Evolutionary conservation across 2,113 vertebrate genomes (phyloP).

Genomic region (Columbina picui): DNA sequence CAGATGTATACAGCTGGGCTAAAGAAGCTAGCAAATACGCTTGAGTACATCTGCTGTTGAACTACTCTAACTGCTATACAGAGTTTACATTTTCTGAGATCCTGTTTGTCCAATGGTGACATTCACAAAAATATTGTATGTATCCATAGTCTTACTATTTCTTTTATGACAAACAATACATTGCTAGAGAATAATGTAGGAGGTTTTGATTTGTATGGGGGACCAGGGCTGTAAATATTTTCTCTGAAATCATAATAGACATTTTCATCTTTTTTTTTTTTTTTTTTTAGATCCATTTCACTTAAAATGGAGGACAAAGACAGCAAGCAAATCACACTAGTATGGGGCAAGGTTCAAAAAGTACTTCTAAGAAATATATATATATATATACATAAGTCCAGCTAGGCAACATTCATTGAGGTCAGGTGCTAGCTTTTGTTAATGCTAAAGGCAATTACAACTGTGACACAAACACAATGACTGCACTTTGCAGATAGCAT

Average conservation of each 20-base stretch:
- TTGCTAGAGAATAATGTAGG: not conserved
- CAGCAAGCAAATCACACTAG: too few species aligned
- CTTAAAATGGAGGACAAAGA: too few species aligned
- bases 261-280: not conserved
- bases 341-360: too few species aligned
- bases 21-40: not conserved
- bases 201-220: not conserved
- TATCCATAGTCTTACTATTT: not conserved
- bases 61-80: not conserved
- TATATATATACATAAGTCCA: not conserved
- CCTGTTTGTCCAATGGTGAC: not conserved
- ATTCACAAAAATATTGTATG: not conserved
- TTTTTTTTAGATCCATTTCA: not conserved
- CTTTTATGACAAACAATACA: not conserved
- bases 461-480: not conserved
- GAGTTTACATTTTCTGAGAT: not conserved
- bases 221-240: not conserved
- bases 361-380: too few species aligned
- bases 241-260: not conserved
- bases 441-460: not conserved
- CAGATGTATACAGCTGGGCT: not conserved
- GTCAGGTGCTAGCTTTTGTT: not conserved
- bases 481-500: not conserved
- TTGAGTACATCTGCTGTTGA: not conserved
- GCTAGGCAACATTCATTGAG: not conserved